Percentiles rank a stretch among this genome's conserved stretches.
These are phyloP conservation scores for Hyaena hyaena DNA, from an alignment of 2,113 vertebrate species.

Conservation along the genomic window DNA sequence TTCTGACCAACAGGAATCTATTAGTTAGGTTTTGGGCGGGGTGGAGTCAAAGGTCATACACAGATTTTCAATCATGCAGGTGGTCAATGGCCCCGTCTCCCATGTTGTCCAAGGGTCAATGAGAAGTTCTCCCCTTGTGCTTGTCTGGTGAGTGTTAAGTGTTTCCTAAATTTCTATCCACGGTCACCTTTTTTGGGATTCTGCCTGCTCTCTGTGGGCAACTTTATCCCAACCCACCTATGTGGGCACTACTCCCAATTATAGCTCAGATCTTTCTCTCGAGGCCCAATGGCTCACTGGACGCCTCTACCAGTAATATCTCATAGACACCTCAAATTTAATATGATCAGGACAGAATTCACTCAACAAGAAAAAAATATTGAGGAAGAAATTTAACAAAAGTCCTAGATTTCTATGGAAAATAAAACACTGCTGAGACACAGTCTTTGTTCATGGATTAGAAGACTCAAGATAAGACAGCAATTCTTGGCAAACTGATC, in stretches of 20 bases:
- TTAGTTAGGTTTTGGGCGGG: not conserved
- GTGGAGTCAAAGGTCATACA: not conserved
- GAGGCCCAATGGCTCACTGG: not conserved
- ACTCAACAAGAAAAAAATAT: not conserved
- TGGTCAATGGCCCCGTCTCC: not conserved
- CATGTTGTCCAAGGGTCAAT: not conserved
- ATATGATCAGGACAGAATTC: not conserved
- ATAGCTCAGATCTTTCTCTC: not conserved
- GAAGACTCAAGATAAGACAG: not conserved
- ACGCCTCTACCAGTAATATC: not conserved
- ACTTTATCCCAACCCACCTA: not conserved
- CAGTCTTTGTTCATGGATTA: not conserved
- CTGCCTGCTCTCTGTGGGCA: not conserved
- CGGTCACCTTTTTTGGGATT: not conserved
- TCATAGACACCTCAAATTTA: not conserved
- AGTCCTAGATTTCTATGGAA: not conserved
- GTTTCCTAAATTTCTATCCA: not conserved
- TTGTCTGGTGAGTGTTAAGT: not conserved
- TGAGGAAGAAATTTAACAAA: not conserved
- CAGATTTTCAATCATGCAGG: not conserved
- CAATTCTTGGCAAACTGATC: not conserved
- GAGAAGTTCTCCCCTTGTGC: not conserved
- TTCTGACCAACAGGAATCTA: not conserved
- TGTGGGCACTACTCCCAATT: not conserved
- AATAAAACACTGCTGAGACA: not conserved